These are phyloP conservation scores for Melangyna quadrimaculata DNA, from an alignment of 2,888 invertebrate species.

Conservation along the genomic window DNA sequence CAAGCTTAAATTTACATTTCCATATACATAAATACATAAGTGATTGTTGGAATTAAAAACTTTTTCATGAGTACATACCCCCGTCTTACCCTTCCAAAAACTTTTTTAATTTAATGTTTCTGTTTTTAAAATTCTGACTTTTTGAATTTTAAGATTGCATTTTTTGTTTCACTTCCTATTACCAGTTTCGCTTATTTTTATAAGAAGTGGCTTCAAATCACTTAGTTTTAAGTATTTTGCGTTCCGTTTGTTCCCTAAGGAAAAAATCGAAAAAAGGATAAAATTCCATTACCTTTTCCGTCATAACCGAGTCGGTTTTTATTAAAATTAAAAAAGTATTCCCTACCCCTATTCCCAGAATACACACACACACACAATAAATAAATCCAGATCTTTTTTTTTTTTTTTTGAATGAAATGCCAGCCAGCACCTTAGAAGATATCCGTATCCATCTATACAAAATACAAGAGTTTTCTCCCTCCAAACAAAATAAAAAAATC, in stretches of 20 bases:
- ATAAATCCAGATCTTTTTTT: not conserved
- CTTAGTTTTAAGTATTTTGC: not conserved
- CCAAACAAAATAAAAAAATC: not conserved
- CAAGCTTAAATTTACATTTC: too few relatives aligned
- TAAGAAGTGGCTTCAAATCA: not conserved
- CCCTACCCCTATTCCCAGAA: not conserved
- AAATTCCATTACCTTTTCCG: constrained; percentile 27
- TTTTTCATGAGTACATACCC: too few relatives aligned
- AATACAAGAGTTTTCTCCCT: too few relatives aligned
- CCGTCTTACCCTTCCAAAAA: too few relatives aligned
- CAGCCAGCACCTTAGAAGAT: not conserved
- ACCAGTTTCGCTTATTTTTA: not conserved
- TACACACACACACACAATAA: not conserved
- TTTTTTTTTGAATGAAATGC: not conserved
- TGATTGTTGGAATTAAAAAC: too few relatives aligned
- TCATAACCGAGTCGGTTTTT: constrained; percentile 37
- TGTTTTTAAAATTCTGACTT: not conserved
- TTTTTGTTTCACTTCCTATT: not conserved
- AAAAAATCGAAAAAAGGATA: not conserved
- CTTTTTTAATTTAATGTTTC: too few relatives aligned
- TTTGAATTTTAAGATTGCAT: not conserved
- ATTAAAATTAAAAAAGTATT: constrained; percentile 34
- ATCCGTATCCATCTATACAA: too few relatives aligned
- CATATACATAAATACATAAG: too few relatives aligned
- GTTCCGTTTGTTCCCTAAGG: not conserved